phyloP scores from a whole-genome alignment of 2,113 vertebrate genomes.

The Phalacrocorax pelagicus region DNA sequence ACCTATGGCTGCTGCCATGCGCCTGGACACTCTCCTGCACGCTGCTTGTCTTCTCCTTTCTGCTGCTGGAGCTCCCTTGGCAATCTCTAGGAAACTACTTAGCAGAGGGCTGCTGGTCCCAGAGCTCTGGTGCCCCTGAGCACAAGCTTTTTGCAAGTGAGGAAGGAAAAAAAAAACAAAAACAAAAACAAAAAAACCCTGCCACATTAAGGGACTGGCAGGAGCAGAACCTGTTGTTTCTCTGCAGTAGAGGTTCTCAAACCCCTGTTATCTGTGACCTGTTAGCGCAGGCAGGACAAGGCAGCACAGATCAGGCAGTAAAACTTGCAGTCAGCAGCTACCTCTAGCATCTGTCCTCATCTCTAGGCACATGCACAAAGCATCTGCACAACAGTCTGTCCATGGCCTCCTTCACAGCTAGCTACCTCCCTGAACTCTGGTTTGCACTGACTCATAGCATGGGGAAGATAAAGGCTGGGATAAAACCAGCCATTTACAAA shows the following conservation, averaged over 20 bases:
- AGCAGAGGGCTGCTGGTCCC: neutral
- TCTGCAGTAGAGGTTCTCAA: neutral
- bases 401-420: neutral
- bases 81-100: neutral
- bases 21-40: neutral
- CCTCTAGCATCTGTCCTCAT: neutral
- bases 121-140: neutral
- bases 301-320: neutral
- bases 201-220: neutral
- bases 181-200: accelerated
- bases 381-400: neutral
- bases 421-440: neutral
- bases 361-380: neutral
- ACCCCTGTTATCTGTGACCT: neutral
- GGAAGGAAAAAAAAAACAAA: neutral
- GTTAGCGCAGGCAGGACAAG: neutral
- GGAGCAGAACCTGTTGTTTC: neutral
- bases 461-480: neutral
- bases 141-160: neutral
- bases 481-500: neutral
- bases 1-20: neutral
- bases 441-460: neutral
- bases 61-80: neutral
- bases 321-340: neutral
- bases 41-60: neutral